Evolutionary conservation across 2,888 invertebrate species (phyloP).

Genomic region (Lepidocyrtinus sp.): DNA sequence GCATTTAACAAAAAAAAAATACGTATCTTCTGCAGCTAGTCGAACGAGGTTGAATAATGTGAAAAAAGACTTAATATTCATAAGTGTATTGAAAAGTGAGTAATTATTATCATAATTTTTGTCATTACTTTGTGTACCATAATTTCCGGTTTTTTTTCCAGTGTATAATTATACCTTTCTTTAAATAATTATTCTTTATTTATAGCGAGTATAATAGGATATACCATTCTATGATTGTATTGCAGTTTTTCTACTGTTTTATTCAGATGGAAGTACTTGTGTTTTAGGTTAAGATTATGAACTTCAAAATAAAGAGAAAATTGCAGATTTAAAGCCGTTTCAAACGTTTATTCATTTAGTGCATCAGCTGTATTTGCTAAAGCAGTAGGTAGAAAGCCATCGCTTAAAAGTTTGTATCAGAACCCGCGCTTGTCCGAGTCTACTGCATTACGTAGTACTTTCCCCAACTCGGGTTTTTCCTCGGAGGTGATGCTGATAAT

Average conservation of each 20-base stretch:
- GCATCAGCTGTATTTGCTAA: no score
- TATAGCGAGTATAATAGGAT: slow-evolving; percentile 29
- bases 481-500: slow-evolving; percentile 26
- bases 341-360: no score
- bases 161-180: not conserved
- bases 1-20: slow-evolving; percentile 57
- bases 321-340: not conserved
- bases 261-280: slow-evolving; percentile 32
- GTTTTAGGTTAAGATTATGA: not conserved
- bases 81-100: slow-evolving; percentile 17
- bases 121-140: not conserved
- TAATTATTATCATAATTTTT: not conserved
- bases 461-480: slow-evolving; percentile 50
- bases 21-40: slow-evolving; percentile 60
- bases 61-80: slow-evolving; percentile 52
- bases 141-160: not conserved
- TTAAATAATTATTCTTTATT: slow-evolving; percentile 35
- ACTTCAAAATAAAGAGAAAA: not conserved
- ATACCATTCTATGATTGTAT: slow-evolving; percentile 25
- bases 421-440: slow-evolving; percentile 59
- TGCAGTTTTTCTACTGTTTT: slow-evolving; percentile 53
- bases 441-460: slow-evolving; percentile 42
- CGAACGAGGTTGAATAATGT: slow-evolving; percentile 47
- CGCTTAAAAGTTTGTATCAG: no score
- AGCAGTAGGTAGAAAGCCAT: no score